These are phyloP conservation scores for Parauchenoglanis ngamensis DNA, from an alignment of 2,797 vertebrate species.

Conservation along the genomic window DNA sequence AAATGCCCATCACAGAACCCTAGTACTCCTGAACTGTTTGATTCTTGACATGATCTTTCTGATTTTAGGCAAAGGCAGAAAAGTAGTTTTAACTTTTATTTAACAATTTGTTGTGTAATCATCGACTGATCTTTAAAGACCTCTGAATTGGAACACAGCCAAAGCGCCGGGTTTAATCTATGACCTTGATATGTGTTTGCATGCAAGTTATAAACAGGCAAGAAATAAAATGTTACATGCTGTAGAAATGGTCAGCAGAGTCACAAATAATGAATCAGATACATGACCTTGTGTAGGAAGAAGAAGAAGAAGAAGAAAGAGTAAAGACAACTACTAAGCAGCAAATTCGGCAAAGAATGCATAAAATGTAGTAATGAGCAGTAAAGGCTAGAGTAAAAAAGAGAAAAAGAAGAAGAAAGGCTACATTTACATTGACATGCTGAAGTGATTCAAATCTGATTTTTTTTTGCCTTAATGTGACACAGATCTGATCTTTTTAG, in stretches of 20 bases:
- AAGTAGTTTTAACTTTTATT: background rate
- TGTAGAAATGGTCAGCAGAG: background rate
- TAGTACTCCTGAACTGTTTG: background rate
- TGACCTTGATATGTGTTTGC: background rate
- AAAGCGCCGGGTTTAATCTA: background rate
- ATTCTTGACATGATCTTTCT: background rate
- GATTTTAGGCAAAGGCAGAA: constrained; percentile 1
- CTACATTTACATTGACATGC: too few species aligned
- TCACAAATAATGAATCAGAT: background rate
- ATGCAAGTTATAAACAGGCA: background rate
- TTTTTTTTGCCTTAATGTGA: too few species aligned
- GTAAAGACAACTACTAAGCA: background rate
- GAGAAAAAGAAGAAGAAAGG: too few species aligned
- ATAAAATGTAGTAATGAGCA: background rate
- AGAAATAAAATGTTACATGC: background rate
- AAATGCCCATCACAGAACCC: background rate
- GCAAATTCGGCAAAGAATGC: background rate
- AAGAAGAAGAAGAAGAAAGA: background rate
- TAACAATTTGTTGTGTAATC: constrained; percentile 1
- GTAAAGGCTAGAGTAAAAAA: too few species aligned
- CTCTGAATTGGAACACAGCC: background rate
- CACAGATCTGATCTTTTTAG: too few species aligned
- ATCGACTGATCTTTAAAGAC: background rate
- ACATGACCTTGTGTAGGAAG: background rate
- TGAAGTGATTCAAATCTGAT: too few species aligned